phyloP scores from a whole-genome alignment of 2,888 invertebrate genomes.

The Nephrotoma appendiculata region DNA sequence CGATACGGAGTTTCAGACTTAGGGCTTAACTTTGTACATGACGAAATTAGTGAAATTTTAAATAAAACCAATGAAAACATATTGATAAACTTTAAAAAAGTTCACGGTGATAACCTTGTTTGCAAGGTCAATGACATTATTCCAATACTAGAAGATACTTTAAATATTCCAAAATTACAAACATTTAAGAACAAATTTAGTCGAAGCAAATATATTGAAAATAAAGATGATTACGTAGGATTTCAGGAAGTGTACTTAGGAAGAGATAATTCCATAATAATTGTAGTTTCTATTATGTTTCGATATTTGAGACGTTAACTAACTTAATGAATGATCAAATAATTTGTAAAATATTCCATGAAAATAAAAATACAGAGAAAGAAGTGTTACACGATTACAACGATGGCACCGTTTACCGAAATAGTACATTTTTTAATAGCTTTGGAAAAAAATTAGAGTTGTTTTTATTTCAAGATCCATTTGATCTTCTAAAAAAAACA shows the following conservation, averaged over 20 bases:
- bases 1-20: not conserved
- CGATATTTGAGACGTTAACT: not conserved
- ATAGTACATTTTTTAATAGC: not conserved
- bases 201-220: not conserved
- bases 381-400: not conserved
- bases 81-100: not conserved
- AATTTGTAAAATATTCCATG: not conserved
- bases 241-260: not conserved
- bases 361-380: not conserved
- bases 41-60: not conserved
- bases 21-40: not conserved
- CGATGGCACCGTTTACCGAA: not conserved
- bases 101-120: not conserved
- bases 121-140: not conserved
- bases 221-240: not conserved
- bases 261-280: not conserved
- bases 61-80: not conserved
- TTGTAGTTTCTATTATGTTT: not conserved
- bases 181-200: not conserved
- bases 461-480: not conserved
- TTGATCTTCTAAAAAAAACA: not conserved
- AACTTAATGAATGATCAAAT: not conserved
- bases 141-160: not conserved
- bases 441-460: not conserved
- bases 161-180: not conserved